Evolutionary conservation across 2,888 invertebrate species (phyloP).

Genomic region (Meteorus cinctellus): DNA sequence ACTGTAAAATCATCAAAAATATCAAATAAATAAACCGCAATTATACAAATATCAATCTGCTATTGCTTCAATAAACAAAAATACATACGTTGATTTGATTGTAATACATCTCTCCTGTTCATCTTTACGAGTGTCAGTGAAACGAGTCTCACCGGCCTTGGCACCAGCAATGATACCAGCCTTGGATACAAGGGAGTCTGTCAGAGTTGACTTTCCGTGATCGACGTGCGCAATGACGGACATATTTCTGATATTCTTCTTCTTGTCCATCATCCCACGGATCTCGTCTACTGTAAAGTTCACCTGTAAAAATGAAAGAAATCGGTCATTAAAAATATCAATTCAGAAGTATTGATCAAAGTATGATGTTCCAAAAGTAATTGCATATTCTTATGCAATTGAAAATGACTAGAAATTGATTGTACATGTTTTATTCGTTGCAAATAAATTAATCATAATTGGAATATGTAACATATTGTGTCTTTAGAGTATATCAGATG

Average conservation of each 20-base stretch:
- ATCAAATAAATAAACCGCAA: conserved; percentile 33
- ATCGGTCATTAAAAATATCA: conserved; percentile 1
- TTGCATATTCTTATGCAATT: not conserved
- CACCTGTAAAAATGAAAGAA: conserved; percentile 81
- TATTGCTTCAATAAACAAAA: not conserved
- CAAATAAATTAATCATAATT: no score
- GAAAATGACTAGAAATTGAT: no score
- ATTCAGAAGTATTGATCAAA: conserved; percentile 25
- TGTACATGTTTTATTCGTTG: no score
- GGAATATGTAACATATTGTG: no score
- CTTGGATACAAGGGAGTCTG: conserved; percentile 99
- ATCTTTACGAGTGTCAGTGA: conserved; percentile 99
- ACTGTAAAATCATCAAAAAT: conserved; percentile 75
- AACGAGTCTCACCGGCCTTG: conserved; percentile 98
- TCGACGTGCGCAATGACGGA: conserved; percentile 99
- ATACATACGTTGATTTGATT: conserved; percentile 98
- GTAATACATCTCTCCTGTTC: conserved; percentile 99
- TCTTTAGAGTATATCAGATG: no score
- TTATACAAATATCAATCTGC: conserved; percentile 6
- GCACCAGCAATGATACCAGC: conserved; percentile 99
- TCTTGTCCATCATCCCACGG: conserved; percentile 99
- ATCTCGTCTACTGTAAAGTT: conserved; percentile 99
- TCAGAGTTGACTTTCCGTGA: conserved; percentile 99
- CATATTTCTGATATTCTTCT: conserved; percentile 99
- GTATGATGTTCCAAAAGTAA: conserved; percentile 21